A percentile compares a stretch with the other conserved stretches of the same genome.
Evolutionary conservation across 2,797 vertebrate species (phyloP).

Genomic region (Petrocephalus schoutedeni): DNA sequence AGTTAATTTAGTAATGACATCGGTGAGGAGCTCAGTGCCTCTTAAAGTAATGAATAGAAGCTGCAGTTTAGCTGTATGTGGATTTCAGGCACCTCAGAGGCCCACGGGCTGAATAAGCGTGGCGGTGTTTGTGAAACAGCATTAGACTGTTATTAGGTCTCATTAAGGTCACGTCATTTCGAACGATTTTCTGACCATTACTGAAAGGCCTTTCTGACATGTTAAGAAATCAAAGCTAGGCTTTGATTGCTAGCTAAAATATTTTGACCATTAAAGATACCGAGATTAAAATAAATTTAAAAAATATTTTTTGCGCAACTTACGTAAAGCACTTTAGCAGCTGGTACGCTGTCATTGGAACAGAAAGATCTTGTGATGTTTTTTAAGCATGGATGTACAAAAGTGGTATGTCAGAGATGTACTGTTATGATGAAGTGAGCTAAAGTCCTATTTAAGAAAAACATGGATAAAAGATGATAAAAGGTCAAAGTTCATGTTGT

Average conservation of each 20-base stretch:
- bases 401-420: background rate
- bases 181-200: background rate
- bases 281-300: background rate
- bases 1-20: background rate
- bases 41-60: background rate
- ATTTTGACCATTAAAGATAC: background rate
- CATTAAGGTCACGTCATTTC: background rate
- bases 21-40: background rate
- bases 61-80: background rate
- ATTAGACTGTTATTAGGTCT: background rate
- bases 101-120: background rate
- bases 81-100: background rate
- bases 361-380: background rate
- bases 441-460: background rate
- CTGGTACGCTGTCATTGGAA: background rate
- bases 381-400: background rate
- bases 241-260: background rate
- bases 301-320: background rate
- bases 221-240: background rate
- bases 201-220: background rate
- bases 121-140: background rate
- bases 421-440: background rate
- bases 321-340: background rate
- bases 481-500: background rate
- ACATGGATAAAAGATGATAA: background rate